Conservation (phyloP, 2,797 vertebrate species). For the Semaprochilodus insignis region DNA sequence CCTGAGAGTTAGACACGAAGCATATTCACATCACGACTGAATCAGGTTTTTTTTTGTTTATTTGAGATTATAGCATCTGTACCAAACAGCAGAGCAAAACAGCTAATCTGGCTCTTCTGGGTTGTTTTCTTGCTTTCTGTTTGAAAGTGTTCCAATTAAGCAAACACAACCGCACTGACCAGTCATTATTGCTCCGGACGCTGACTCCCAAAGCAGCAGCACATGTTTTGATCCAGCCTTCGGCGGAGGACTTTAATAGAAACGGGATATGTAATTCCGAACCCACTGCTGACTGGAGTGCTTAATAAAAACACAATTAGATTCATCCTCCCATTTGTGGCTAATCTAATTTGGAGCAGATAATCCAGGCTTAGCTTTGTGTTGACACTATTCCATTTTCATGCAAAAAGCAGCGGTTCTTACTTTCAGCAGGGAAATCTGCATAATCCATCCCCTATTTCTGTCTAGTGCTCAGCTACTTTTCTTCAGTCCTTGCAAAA, state of each 20-base stretch:
- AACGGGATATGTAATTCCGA: constrained; percentile 8
- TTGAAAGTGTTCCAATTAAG: background rate
- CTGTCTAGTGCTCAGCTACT: background rate
- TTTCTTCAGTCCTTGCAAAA: background rate
- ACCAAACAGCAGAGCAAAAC: background rate
- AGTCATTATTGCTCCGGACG: background rate
- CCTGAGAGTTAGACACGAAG: constrained; percentile 11
- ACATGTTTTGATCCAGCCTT: background rate
- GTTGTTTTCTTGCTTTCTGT: background rate
- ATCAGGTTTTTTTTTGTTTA: background rate
- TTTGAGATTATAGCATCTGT: background rate
- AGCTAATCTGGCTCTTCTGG: too few relatives aligned
- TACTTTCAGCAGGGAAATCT: background rate
- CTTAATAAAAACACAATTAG: constrained; percentile 30
- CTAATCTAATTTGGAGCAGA: constrained; percentile 31
- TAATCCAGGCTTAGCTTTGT: constrained; percentile 42
- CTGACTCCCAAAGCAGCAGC: constrained; percentile 1
- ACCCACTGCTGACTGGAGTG: background rate
- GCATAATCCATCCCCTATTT: background rate
- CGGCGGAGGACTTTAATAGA: background rate
- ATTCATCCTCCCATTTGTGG: constrained; percentile 3
- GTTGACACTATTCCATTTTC: constrained; percentile 4
- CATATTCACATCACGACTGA: background rate
- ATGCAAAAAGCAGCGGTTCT: constrained; percentile 5
- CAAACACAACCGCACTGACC: background rate